Evolutionary conservation across 2,797 vertebrate genomes (phyloP).

Genomic region (Sciaenops ocellatus): DNA sequence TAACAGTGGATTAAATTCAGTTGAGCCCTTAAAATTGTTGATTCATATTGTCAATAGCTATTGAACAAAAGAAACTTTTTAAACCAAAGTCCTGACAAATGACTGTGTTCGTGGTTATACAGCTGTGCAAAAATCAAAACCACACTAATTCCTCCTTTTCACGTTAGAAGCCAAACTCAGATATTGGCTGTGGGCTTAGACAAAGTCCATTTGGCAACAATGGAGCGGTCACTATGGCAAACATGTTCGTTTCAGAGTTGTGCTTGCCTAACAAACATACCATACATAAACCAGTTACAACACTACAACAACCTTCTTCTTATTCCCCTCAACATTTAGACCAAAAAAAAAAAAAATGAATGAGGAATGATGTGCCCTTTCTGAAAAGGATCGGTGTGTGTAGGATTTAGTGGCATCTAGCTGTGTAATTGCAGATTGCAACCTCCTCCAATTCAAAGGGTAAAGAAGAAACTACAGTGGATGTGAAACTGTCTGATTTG

Average conservation of each 20-base stretch:
- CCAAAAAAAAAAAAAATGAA: not conserved
- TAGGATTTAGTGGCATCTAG: no score
- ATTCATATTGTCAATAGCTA: not conserved
- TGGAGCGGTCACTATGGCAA: not conserved
- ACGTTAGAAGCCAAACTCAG: not conserved
- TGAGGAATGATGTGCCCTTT: not conserved
- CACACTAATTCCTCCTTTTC: not conserved
- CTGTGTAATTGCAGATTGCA: no score
- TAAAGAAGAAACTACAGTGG: no score
- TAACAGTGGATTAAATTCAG: conserved; percentile 12
- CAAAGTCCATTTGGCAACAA: not conserved
- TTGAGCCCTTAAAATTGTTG: conserved; percentile 3
- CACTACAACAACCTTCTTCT: not conserved
- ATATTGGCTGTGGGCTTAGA: not conserved
- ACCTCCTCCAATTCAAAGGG: no score
- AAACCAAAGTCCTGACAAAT: not conserved
- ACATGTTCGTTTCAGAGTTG: not conserved
- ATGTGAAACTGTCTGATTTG: no score
- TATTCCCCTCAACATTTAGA: not conserved
- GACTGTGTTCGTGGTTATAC: not conserved
- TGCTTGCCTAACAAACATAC: not conserved
- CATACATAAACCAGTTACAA: not conserved
- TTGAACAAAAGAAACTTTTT: not conserved
- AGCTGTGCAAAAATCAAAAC: not conserved
- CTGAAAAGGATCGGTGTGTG: no score